Evolutionary conservation across 2,888 invertebrate genomes (phyloP), one percentile per base, ranked within the genome.

Genomic region (Villa cingulata): DNA sequence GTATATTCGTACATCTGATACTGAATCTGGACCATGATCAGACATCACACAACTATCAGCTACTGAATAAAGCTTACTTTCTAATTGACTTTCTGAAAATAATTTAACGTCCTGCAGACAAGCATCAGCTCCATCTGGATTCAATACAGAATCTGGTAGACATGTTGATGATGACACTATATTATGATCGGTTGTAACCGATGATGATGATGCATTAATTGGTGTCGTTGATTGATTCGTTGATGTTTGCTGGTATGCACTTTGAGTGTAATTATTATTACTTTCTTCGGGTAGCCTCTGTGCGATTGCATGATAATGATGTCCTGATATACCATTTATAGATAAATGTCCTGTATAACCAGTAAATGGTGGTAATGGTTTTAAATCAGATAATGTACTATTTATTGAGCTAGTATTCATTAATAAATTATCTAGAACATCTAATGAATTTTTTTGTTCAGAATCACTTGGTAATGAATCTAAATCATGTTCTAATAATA

Each of bases 251-350:
- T 67, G 65, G 58, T 77, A 77, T 49, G 76, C 75, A 56, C 76
- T 77, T 58, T 77, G 77, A 54, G 77, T 72, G 20, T 77, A 77
- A 68, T 78, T 86, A 68, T 77, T 86, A 70, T 80, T 84, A 69
- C 78, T 84, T 63, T 83, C 83, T 59, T 83, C 82, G 4, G 81
- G 81, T 43, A 81, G 72, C 48, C 82, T 73, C 64, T 82, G 81
- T 1, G 87, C 86, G 63, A 88, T 86, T 56, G 86, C 82, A 64
- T 88, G 86, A 64, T 84, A 88, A 63, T 88, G 88, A 63, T 86
- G 87, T 2, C 88, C 88, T 45, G 86, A 84, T 59, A 88, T 87
- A 46, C 87, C 87, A 69, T 88, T 88, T 66, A 88, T 88, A 57
- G 86, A 86, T 51, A 89, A 71, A 59, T 88, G 86, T 2, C 86